Percentiles rank a stretch among this genome's conserved stretches.
These are phyloP conservation scores for Phenganax marumi DNA, from an alignment of 92 coral and sea anemone species.

Conservation along the genomic window DNA sequence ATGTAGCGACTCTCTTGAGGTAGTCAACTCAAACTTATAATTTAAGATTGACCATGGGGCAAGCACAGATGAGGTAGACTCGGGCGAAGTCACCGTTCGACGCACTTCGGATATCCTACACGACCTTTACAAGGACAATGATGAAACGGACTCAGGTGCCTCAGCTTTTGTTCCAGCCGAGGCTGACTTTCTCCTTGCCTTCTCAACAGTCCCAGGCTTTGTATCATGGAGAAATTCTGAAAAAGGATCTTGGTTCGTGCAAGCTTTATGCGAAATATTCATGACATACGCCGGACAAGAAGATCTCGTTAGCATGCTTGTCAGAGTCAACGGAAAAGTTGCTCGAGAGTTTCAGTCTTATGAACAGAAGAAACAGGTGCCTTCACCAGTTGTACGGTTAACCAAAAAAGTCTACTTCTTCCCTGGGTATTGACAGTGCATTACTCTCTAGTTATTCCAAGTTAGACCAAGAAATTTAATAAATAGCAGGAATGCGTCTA, in stretches of 20 bases:
- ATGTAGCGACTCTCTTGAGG: no score
- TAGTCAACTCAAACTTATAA: neutral
- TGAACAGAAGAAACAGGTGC: conserved; percentile 86
- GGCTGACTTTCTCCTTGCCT: conserved; percentile 87
- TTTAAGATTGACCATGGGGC: conserved; percentile 76
- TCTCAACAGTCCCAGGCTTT: conserved; percentile 93
- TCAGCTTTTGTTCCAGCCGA: conserved; percentile 79
- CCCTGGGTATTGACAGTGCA: conserved; percentile 44
- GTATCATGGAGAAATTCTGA: conserved; percentile 94
- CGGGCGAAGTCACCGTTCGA: conserved; percentile 37
- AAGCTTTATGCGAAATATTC: conserved; percentile 85
- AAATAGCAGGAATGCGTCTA: neutral
- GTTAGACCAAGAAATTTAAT: neutral
- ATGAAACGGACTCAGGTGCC: conserved; percentile 65
- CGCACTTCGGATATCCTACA: conserved; percentile 60
- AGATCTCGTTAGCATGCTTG: conserved; percentile 88
- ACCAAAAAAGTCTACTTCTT: conserved; percentile 84
- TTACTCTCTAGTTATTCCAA: neutral
- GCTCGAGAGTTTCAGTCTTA: conserved; percentile 87
- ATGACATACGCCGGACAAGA: conserved; percentile 66
- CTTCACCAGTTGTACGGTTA: conserved; percentile 88
- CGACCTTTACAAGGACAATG: conserved; percentile 62
- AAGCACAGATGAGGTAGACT: conserved; percentile 52
- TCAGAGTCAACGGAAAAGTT: conserved; percentile 84
- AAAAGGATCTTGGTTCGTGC: conserved; percentile 97